Base-by-base conservation (phyloP, 2,113 vertebrate genomes). In the Cyanocitta stelleri region DNA sequence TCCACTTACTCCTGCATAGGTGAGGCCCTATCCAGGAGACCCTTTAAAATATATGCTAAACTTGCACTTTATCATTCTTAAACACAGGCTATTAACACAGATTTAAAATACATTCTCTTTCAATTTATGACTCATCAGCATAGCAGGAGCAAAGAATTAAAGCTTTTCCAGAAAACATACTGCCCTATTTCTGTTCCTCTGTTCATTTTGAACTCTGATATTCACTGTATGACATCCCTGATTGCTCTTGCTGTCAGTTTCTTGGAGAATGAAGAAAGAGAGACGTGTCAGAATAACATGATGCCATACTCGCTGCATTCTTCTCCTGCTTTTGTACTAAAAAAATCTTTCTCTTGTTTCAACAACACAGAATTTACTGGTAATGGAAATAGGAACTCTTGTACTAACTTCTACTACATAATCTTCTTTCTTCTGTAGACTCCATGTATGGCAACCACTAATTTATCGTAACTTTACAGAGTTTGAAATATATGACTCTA, bases 1-100 rank as follows among this genome's bases (percentile, higher is more conserved):
- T 96, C 87, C 85, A 84, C 94, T 97, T 96, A 84, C 92, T 97
- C 92, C 93, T 93, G 82, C 78, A 78, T 94, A 95, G 95, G 90
- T 97, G 88, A 97, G 94, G 89, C 72, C 93, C 87, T 93, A 48
- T 94, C 95, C 82, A 93, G 66, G 90, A 97, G 80, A 85, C 39
- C 58, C 81, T 95, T 91, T 81, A 77, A 87, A 95, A 93, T 76
- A 66, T 26, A 69, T 71, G 43, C 6, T 66, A 86, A 75, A 87
- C 79, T 81, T 93, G 11, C 66, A 54, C 10, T 66, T 69, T 73
- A 43, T 46, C 46, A 75, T 82, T 94, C 52, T 85, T 93, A 94
- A 98, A 84, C 48, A 51, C 51, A 71, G 59, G 81, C 69, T 77
- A 84, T 75, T 73, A 87, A 81, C 29, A 59, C 22, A 77, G 32